Evolutionary conservation across 2,113 vertebrate species (phyloP).

Genomic region (Gulo gulo): DNA sequence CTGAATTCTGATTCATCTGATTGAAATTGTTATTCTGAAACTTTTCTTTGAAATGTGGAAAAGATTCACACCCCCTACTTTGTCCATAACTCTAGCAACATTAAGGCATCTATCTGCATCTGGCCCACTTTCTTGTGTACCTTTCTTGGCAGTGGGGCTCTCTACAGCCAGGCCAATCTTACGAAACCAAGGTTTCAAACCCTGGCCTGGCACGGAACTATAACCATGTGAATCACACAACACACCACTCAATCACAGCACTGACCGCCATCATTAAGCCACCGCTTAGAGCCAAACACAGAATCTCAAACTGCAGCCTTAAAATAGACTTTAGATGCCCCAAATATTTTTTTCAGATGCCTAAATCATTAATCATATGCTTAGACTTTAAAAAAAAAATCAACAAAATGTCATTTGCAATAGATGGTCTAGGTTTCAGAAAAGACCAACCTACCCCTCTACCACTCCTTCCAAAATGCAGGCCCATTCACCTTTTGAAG

Average conservation of each 20-base stretch:
- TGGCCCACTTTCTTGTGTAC: background rate
- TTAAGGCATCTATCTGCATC: background rate
- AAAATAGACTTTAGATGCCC: constrained; percentile 41
- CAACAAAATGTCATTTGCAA: constrained; percentile 24
- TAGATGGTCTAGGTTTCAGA: constrained; percentile 43
- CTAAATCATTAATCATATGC: constrained; percentile 55
- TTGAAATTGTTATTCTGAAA: constrained; percentile 26
- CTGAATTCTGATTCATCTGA: constrained; percentile 34
- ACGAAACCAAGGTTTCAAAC: background rate
- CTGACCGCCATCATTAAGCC: background rate
- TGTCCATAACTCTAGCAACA: background rate
- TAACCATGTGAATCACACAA: background rate
- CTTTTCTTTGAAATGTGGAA: background rate
- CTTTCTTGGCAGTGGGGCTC: constrained; percentile 30
- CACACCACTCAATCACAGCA: background rate
- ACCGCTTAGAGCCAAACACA: background rate
- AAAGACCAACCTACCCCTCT: background rate
- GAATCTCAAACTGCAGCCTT: constrained; percentile 30
- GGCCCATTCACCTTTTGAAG: constrained; percentile 35
- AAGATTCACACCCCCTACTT: background rate
- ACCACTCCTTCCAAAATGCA: background rate
- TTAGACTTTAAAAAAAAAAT: constrained; percentile 34
- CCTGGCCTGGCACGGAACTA: background rate
- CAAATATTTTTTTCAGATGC: constrained; percentile 51
- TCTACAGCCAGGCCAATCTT: constrained; percentile 42